Conservation (phyloP, 2,888 invertebrate species). For the Phlogophora meticulosa region DNA sequence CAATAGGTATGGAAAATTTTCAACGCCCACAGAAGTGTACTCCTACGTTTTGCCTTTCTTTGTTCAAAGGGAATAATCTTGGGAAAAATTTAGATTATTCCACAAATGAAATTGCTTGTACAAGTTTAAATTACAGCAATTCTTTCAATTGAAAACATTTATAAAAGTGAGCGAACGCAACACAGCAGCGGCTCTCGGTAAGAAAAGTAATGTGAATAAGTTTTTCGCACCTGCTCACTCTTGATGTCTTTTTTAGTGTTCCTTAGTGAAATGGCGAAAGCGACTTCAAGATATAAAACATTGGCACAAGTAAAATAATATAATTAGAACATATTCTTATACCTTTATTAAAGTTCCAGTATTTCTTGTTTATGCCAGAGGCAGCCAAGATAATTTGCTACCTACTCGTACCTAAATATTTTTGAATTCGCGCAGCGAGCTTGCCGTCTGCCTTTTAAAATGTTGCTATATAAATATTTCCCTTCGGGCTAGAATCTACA, state of each 20-base stretch:
- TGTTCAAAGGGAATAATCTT: constrained; percentile 45
- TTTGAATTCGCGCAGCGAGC: neutral
- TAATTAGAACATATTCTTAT: neutral
- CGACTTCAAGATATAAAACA: constrained; percentile 37
- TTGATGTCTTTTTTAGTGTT: constrained; percentile 71
- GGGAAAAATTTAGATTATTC: constrained; percentile 59
- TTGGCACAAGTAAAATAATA: constrained; percentile 6
- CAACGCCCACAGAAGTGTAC: constrained; percentile 20
- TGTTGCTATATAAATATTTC: constrained; percentile 38
- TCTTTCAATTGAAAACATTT: constrained; percentile 78
- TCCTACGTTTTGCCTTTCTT: constrained; percentile 40
- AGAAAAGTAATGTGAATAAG: constrained; percentile 79
- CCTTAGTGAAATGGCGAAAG: constrained; percentile 52
- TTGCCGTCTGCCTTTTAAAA: constrained; percentile 25
- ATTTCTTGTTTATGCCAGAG: constrained; percentile 11
- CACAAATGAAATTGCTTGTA: constrained; percentile 73
- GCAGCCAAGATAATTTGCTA: neutral
- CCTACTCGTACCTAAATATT: constrained; percentile 1
- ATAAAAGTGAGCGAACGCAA: constrained; percentile 72
- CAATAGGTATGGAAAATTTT: constrained; percentile 34
- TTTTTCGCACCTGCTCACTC: constrained; percentile 81
- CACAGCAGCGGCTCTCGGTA: constrained; percentile 74
- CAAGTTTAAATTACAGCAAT: constrained; percentile 80
- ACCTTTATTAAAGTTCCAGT: neutral
- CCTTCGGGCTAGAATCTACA: constrained; percentile 23